Evolutionary conservation across 2,113 vertebrate species (phyloP).

Genomic region (Siphamia tubifer): DNA sequence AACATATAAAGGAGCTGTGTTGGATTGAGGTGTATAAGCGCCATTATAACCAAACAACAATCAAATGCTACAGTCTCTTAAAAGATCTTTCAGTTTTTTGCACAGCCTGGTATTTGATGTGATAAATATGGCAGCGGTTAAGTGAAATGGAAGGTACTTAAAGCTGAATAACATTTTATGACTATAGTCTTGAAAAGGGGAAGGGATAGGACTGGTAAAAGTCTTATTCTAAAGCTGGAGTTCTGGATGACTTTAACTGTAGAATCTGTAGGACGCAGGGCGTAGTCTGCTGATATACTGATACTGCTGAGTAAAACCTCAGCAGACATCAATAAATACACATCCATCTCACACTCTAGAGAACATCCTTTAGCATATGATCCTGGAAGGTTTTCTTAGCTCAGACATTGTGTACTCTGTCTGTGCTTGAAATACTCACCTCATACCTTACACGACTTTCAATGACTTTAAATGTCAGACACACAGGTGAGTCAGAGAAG

Average conservation of each 20-base stretch:
- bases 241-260: background rate
- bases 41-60: background rate
- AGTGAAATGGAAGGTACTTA: too few species aligned
- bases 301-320: conserved; percentile 1
- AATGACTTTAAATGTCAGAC: background rate
- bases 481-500: background rate
- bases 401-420: background rate
- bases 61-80: background rate
- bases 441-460: too few species aligned
- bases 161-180: background rate
- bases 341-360: background rate
- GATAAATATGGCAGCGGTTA: background rate
- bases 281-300: background rate
- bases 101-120: background rate
- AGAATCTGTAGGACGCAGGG: background rate
- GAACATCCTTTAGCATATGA: background rate
- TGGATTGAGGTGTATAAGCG: background rate
- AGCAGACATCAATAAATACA: background rate
- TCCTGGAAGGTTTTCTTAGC: background rate
- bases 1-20: background rate
- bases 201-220: background rate
- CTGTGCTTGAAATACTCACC: background rate
- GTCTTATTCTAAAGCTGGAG: too few species aligned
- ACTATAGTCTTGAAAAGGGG: background rate
- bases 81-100: background rate